A percentile compares a stretch with the other conserved stretches of the same genome.
phyloP scores from a whole-genome alignment of 2,888 invertebrate genomes.

The Masnerella sp. region DNA sequence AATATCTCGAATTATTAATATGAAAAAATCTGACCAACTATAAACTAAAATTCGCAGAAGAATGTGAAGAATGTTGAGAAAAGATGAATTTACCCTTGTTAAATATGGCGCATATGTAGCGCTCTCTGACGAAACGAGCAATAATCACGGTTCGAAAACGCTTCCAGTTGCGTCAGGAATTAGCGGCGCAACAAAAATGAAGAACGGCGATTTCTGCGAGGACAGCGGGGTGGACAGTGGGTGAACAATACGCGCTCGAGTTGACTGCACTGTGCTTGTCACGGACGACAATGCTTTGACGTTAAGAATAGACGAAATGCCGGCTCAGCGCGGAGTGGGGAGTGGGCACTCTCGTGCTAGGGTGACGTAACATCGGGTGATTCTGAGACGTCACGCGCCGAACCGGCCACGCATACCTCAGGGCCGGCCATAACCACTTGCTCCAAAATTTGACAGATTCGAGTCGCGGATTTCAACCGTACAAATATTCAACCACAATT shows the following conservation, averaged over 20 bases:
- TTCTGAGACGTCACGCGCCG: conserved; percentile 36
- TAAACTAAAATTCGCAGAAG: too few relatives aligned
- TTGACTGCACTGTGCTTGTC: conserved; percentile 8
- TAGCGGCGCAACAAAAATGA: neutral
- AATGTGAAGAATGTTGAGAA: too few relatives aligned
- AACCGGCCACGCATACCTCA: conserved; percentile 40
- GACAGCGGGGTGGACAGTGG: neutral
- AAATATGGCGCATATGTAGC: conserved; percentile 17
- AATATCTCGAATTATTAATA: too few relatives aligned
- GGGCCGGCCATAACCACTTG: conserved; percentile 29
- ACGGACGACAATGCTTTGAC: conserved; percentile 12
- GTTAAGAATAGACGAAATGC: conserved; percentile 32
- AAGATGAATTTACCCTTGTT: conserved; percentile 21
- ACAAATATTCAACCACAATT: too few relatives aligned
- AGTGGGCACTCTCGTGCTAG: conserved; percentile 7
- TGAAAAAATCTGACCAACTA: too few relatives aligned
- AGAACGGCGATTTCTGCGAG: conserved; percentile 1
- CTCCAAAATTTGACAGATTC: too few relatives aligned
- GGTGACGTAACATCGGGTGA: conserved; percentile 53
- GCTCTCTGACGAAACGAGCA: conserved; percentile 16
- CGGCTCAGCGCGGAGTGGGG: conserved; percentile 13
- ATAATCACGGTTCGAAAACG: conserved; percentile 16
- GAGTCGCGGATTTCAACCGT: too few relatives aligned
- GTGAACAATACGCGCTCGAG: neutral
- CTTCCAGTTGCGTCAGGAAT: neutral